Evolutionary conservation across 2,888 invertebrate species (phyloP).

Genomic region (Eupithecia tripunctaria): DNA sequence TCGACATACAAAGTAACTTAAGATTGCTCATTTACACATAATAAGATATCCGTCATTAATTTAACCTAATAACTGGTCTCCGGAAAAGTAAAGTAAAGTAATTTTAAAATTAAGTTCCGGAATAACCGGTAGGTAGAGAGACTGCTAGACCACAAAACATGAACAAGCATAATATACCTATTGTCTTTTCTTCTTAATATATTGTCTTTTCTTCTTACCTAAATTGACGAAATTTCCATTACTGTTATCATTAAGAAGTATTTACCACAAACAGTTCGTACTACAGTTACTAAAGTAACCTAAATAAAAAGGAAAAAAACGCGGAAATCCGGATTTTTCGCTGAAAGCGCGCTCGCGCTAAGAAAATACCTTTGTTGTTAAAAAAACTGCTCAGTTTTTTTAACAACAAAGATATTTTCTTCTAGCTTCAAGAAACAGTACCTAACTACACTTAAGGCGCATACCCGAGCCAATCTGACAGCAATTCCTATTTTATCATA

Average conservation of each 20-base stretch:
- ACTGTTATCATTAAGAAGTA: too few species aligned
- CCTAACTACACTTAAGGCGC: too few species aligned
- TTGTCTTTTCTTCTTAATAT: not conserved
- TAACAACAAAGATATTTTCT: not conserved
- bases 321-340: not conserved
- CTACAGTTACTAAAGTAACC: too few species aligned
- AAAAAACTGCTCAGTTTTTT: too few species aligned
- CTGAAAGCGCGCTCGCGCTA: too few species aligned
- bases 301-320: not conserved
- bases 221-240: too few species aligned
- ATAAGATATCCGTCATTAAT: constrained; percentile 37
- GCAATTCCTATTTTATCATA: too few species aligned
- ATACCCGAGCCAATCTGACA: too few species aligned
- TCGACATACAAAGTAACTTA: constrained; percentile 17
- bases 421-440: not conserved
- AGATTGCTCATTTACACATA: constrained; percentile 6
- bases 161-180: not conserved
- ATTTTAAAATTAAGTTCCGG: constrained; percentile 42
- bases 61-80: constrained; percentile 36
- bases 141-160: not conserved
- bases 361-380: too few species aligned
- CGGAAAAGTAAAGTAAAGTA: constrained; percentile 43
- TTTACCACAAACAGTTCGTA: too few species aligned
- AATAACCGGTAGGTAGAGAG: constrained; percentile 22
- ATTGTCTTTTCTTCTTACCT: too few species aligned